Evolutionary conservation across 64 coral and sea anemone genomes (phyloP).

Genomic region (Catalaphyllia jardinei): DNA sequence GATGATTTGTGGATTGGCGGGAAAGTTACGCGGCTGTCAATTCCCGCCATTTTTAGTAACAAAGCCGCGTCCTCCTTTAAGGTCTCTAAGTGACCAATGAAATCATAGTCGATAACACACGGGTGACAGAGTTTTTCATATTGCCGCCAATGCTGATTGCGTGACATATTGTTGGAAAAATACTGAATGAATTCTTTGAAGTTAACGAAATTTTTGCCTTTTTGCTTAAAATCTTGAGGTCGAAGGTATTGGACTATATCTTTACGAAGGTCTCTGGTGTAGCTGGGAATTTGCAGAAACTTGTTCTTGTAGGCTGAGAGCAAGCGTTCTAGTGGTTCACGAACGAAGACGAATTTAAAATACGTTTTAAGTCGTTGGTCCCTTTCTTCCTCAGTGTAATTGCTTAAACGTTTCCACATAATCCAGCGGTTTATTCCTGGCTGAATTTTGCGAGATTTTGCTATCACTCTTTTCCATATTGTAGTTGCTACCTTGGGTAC

Average conservation of each 20-base stretch:
- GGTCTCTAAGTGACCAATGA: constrained; percentile 16
- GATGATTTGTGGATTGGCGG: constrained; percentile 15
- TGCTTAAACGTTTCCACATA: not conserved
- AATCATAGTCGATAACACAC: constrained; percentile 14
- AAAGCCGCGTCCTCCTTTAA: not conserved
- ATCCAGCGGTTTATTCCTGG: not conserved
- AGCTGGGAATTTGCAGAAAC: not conserved
- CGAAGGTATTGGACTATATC: not conserved
- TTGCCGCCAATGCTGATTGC: not conserved
- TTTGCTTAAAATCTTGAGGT: not conserved
- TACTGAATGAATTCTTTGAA: constrained; percentile 23
- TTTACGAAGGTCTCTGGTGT: not conserved
- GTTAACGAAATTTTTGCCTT: not conserved
- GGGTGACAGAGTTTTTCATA: constrained; percentile 13
- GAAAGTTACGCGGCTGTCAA: not conserved
- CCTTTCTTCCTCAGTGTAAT: not conserved
- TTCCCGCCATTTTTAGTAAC: not conserved
- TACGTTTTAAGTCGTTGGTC: not conserved
- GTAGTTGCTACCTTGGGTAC: not conserved
- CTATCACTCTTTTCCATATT: not conserved
- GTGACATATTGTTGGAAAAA: not conserved
- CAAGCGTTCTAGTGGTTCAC: not conserved
- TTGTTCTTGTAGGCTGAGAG: not conserved
- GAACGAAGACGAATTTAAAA: constrained; percentile 17
- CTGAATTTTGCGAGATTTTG: not conserved